Base-by-base conservation (phyloP, 2,797 vertebrate genomes). In the Carcharodon carcharias region DNA sequence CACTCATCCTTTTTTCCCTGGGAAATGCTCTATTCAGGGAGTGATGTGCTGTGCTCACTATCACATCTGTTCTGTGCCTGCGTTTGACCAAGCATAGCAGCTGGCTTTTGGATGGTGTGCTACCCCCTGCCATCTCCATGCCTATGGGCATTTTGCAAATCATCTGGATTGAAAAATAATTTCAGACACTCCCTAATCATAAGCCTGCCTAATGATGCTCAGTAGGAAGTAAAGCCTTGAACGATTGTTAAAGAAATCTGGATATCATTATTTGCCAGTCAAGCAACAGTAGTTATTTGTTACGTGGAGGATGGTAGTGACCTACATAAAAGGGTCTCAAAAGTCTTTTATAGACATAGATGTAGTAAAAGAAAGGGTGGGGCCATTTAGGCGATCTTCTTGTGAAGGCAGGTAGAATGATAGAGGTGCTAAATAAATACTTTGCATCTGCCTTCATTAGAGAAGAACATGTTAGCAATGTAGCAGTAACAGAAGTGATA, bases 201-300 rank as follows among this genome's bases (percentile, higher is more conserved):
- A 61, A 92, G 16, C 88, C 89, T n/a, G 58, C 56, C 58, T 92
- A 92, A 61, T 91, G 56, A 92, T 63, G 89, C 89, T 63, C 35
- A 63, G 56, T 92, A 31, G 65, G 65, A 95, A 40, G 12, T 21
- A 69, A 95, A 95, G 65, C 40, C 65, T 95, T 69, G n/a, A 95
- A 71, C 18, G 26, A 95, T 95, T 63, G 35, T n/a, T 54, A 28
- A 95, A 67, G n/a, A n/a, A 95, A 69, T 95, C 93, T 95, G 93
- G 93, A 95, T 71, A 95, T 95, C 63, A 67, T 94, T 94, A 94
- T 69, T 94, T 67, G 92, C 63, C n/a, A 50, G 69, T 67, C 65
- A 69, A 69, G 65, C 21, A 26, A 95, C 92, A 65, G 92, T 95
- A 67, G 45, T 95, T 73, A 69, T 95, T 95, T 95, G 40, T 95